Evolutionary conservation across 2,888 invertebrate genomes (phyloP).

Genomic region (Sinotaia quadrata): DNA sequence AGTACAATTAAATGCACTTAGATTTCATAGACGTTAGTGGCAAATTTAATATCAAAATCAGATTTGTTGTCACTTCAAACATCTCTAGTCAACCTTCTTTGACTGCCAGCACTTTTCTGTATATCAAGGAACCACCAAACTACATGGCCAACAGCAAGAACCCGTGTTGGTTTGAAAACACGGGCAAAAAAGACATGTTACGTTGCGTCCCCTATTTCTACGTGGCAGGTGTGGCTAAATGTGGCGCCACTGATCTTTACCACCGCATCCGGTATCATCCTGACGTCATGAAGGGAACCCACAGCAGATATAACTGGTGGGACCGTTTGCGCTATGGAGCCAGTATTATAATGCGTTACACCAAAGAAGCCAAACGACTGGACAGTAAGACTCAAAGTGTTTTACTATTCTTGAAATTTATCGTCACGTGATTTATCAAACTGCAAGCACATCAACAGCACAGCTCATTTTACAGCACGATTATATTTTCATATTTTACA

Average conservation of each 20-base stretch:
- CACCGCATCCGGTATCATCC: conserved; percentile 17
- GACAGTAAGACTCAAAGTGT: neutral
- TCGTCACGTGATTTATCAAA: too few relatives aligned
- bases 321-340: conserved; percentile 27
- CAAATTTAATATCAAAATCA: too few relatives aligned
- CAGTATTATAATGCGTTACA: conserved; percentile 5
- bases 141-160: conserved; percentile 26
- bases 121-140: conserved; percentile 13
- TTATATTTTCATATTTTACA: too few relatives aligned
- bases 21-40: too few relatives aligned
- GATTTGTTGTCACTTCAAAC: too few relatives aligned
- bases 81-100: too few relatives aligned
- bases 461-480: too few relatives aligned
- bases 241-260: conserved; percentile 28
- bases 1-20: too few relatives aligned
- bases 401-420: too few relatives aligned
- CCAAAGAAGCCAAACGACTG: conserved; percentile 5
- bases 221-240: conserved; percentile 31
- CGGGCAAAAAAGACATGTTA: conserved; percentile 26
- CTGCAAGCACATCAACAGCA: too few relatives aligned
- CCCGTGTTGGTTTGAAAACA: conserved; percentile 33
- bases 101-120: too few relatives aligned
- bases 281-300: neutral
- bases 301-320: conserved; percentile 28
- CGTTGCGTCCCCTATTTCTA: conserved; percentile 34